Percentiles rank a stretch among this genome's conserved stretches.
phyloP scores from a whole-genome alignment of 1,140 invertebrate species.

The Druon quercuslanigerum region DNA sequence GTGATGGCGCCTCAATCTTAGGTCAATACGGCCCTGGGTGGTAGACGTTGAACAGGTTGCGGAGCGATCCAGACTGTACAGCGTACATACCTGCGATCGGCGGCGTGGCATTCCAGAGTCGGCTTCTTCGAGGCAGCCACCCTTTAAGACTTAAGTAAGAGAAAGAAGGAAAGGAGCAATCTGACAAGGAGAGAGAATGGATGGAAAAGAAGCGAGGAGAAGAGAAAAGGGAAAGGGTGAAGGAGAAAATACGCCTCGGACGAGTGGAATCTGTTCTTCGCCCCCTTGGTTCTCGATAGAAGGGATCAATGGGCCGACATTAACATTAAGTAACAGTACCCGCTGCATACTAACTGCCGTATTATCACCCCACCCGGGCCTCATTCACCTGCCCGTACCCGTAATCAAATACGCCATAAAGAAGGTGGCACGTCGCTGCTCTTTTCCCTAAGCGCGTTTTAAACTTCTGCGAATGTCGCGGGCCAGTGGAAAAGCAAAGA shows the following conservation, averaged over 20 bases:
- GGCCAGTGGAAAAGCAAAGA: conserved; percentile 21
- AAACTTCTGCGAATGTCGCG: conserved; percentile 31
- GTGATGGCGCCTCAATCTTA: background rate
- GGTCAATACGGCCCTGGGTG: background rate
- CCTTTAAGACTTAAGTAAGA: conserved; percentile 39
- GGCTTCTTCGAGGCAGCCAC: conserved; percentile 63
- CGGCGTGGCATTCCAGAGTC: conserved; percentile 63
- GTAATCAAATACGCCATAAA: conserved; percentile 60
- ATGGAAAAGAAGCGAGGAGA: conserved; percentile 35
- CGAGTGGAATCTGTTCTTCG: conserved; percentile 64
- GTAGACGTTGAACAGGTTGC: conserved; percentile 65
- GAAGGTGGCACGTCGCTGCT: conserved; percentile 37
- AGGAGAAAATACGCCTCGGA: conserved; percentile 42
- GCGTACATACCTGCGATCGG: conserved; percentile 48
- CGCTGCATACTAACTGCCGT: conserved; percentile 66
- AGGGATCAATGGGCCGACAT: conserved; percentile 67
- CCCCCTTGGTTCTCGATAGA: conserved; percentile 50
- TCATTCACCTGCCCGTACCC: conserved; percentile 56
- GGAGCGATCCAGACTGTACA: conserved; percentile 53
- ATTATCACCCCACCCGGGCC: conserved; percentile 63
- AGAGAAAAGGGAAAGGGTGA: conserved; percentile 19
- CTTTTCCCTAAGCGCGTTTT: conserved; percentile 30
- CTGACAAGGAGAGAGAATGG: conserved; percentile 32
- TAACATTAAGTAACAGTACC: conserved; percentile 70
- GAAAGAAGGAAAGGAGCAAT: conserved; percentile 30